Conservation (phyloP, 2,113 vertebrate species). For the Craseonycteris thonglongyai region DNA sequence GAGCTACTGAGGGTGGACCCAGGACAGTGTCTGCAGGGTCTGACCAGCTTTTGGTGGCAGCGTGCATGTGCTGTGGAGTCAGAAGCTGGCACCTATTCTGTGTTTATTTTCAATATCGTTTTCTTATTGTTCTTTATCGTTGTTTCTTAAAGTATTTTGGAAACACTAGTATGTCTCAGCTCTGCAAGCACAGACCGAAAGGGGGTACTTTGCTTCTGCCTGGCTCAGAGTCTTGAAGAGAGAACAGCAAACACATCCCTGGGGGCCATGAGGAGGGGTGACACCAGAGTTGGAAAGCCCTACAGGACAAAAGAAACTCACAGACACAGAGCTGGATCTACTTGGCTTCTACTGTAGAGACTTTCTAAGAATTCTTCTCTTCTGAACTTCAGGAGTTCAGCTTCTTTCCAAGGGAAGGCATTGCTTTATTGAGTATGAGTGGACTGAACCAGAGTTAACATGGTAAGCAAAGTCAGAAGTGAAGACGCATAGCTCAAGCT, state of each 20-base stretch:
- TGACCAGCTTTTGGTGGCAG: background rate
- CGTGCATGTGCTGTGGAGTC: background rate
- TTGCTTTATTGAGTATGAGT: background rate
- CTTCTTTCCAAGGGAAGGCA: background rate
- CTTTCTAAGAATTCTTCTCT: background rate
- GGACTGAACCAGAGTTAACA: background rate
- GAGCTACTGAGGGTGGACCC: background rate
- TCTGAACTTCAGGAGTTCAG: background rate
- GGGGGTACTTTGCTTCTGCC: background rate
- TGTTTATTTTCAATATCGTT: background rate
- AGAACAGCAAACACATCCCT: background rate
- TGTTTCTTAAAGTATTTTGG: background rate
- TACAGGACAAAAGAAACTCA: background rate
- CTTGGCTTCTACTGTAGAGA: background rate
- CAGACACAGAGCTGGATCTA: background rate
- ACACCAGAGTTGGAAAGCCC: background rate
- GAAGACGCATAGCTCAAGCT: background rate
- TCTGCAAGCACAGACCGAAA: background rate
- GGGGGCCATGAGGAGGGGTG: background rate
- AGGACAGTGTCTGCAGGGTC: too few relatives aligned
- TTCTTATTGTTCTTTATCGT: background rate
- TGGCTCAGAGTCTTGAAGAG: background rate
- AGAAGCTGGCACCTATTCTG: background rate
- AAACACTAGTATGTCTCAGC: background rate
- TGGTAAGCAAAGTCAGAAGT: background rate